A percentile compares a stretch with the other conserved stretches of the same genome.
Evolutionary conservation across 2,113 vertebrate species (phyloP).

Genomic region (Piliocolobus tephrosceles): DNA sequence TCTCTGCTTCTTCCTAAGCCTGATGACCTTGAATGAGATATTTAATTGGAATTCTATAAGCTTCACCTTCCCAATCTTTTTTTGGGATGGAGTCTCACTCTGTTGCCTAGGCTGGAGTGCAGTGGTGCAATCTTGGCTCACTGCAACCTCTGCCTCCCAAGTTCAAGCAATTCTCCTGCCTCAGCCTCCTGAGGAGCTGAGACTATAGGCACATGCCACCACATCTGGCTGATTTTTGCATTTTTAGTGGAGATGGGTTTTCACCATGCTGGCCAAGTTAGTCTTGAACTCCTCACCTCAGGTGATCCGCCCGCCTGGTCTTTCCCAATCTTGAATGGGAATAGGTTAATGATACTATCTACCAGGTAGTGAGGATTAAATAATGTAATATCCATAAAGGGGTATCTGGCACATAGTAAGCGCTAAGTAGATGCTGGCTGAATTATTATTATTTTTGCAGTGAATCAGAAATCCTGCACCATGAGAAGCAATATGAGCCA

Average conservation of each 20-base stretch:
- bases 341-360: not conserved
- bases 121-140: not conserved
- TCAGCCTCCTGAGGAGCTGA: not conserved
- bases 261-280: not conserved
- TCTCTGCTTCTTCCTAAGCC: not conserved
- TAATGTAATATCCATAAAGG: too few relatives aligned
- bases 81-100: not conserved
- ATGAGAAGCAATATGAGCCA: slow-evolving; percentile 99
- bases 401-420: not conserved
- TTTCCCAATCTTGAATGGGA: not conserved
- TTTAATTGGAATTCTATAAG: not conserved
- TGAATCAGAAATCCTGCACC: slow-evolving; percentile 97
- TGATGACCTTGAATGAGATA: not conserved
- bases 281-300: not conserved
- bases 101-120: not conserved
- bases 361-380: not conserved
- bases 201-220: not conserved
- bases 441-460: slow-evolving; percentile 81
- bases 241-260: not conserved
- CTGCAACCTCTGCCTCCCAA: not conserved
- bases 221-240: not conserved
- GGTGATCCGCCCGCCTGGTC: not conserved
- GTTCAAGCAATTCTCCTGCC: not conserved
- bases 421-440: not conserved
- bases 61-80: not conserved